Percentiles rank a stretch among this genome's conserved stretches.
Evolutionary conservation across 2,113 vertebrate genomes (phyloP).

Genomic region (Chaetura pelagica): DNA sequence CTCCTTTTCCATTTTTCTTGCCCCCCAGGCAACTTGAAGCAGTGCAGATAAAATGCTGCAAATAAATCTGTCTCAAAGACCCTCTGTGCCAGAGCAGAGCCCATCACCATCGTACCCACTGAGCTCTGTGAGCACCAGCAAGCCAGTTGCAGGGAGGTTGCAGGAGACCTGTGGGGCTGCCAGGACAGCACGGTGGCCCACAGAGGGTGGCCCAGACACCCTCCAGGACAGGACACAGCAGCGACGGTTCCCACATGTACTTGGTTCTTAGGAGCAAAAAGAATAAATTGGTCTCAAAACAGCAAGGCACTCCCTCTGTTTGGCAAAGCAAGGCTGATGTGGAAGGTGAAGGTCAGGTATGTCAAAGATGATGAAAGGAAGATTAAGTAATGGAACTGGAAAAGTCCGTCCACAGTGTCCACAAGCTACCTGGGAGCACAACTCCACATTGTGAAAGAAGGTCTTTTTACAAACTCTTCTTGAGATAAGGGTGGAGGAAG

Average conservation of each 20-base stretch:
- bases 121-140: too few relatives aligned
- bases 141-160: accelerated
- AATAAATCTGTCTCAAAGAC: too few relatives aligned
- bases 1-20: background rate
- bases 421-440: too few relatives aligned
- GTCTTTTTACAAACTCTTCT: background rate
- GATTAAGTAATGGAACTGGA: background rate
- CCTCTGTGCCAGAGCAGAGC: too few relatives aligned
- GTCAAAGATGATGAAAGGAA: background rate
- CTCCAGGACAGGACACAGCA: accelerated
- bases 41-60: accelerated
- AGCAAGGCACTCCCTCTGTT: accelerated
- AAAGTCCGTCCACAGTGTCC: accelerated
- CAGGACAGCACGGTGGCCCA: too few relatives aligned
- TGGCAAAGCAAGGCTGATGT: background rate
- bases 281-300: background rate
- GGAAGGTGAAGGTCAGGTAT: background rate
- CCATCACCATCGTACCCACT: accelerated
- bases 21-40: background rate
- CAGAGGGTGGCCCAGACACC: too few relatives aligned
- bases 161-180: accelerated
- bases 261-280: background rate
- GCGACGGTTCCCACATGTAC: accelerated
- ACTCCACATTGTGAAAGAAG: accelerated
- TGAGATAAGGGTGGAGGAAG: accelerated